Base-by-base conservation (phyloP, 2,888 invertebrate genomes). In the Nipponacmea schrenckii region DNA sequence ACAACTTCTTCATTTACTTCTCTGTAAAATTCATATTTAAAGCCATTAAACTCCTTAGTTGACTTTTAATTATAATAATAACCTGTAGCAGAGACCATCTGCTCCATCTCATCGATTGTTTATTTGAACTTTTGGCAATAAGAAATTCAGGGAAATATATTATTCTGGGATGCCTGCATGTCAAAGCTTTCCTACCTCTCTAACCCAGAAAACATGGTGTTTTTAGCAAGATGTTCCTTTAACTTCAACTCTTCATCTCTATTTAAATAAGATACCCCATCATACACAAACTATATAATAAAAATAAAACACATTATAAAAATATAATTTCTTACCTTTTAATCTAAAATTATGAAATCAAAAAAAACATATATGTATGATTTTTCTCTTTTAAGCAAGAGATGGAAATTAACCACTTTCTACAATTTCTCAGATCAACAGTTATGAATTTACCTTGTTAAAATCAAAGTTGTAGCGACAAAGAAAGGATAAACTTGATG, bases 201-300 rank as follows among this genome's bases (percentile, higher is more conserved):
- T 10, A 79, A 66, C 27, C 81, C 82, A 48, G 75, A 63, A 72
- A 80, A 77, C 70, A 81, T 73, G 26, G 76, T 75, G 24, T 76
- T 75, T 24, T 73, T 73, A 20, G 74, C 67, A n/a, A 83, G 56
- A 64, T 79, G 77, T 10, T 75, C 73, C 44, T 73, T 70, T 2
- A 86, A 65, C 26, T 75, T 20, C 26, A 77, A 70, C 73, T 85
- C 85, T 77, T 88, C 83, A 12, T 70, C 74, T 75, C 83, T 91
- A 84, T 92, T 93, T 27, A 94, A 84, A 82, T 91, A 94, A 2
- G 93, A 91, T 67, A 94, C 90, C 8, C 94, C 94, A 78, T 92
- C 90, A 85, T 93, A 92, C 24, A 91, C 90, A 80, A 93, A 92
- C 94, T 94, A 90, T 62, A 90, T n/a, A n/a, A n/a, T n/a, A 77